phyloP scores from a whole-genome alignment of 2,888 invertebrate species.

The Pilophorus perplexus region DNA sequence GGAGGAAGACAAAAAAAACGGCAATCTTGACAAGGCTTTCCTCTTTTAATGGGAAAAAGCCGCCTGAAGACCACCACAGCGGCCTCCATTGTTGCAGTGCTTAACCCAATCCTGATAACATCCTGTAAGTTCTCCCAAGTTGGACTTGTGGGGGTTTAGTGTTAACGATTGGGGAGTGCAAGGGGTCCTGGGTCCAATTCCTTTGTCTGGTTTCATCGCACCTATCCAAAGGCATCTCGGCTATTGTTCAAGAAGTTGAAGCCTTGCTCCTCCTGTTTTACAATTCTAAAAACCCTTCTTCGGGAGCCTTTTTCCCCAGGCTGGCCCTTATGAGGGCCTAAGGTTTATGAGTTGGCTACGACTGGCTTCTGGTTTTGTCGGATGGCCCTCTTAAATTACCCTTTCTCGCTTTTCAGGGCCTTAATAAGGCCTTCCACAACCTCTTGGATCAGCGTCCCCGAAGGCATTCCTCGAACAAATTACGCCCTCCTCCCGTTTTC shows the following conservation, averaged over 20 bases:
- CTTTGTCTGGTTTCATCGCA: slow-evolving; percentile 17
- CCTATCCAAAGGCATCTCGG: slow-evolving; percentile 14
- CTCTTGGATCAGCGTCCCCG: background rate
- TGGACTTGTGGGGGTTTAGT: slow-evolving; percentile 6
- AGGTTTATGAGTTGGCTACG: slow-evolving; percentile 18
- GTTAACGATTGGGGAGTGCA: slow-evolving; percentile 23
- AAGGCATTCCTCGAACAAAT: slow-evolving; percentile 14
- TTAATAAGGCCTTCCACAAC: slow-evolving; percentile 6
- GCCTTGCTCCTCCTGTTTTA: slow-evolving; percentile 3
- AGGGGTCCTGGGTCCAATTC: slow-evolving; percentile 19
- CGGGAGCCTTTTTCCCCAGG: no score
- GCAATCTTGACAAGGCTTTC: slow-evolving; percentile 9
- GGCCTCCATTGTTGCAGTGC: slow-evolving; percentile 11
- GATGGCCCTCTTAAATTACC: slow-evolving; percentile 8
- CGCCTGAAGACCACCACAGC: background rate
- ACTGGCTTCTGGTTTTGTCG: slow-evolving; percentile 5
- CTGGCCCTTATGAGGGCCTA: slow-evolving; percentile 1
- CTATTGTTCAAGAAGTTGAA: slow-evolving; percentile 14
- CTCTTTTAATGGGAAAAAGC: background rate
- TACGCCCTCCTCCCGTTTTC: background rate
- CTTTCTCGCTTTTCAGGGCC: slow-evolving; percentile 1
- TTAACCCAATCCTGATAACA: slow-evolving; percentile 12
- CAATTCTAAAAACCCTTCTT: slow-evolving; percentile 28
- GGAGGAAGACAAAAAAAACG: background rate
- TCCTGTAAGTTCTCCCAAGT: slow-evolving; percentile 17